phyloP scores from a whole-genome alignment of 64 coral and sea anemone species.

The Dendrophyllia cribrosa region DNA sequence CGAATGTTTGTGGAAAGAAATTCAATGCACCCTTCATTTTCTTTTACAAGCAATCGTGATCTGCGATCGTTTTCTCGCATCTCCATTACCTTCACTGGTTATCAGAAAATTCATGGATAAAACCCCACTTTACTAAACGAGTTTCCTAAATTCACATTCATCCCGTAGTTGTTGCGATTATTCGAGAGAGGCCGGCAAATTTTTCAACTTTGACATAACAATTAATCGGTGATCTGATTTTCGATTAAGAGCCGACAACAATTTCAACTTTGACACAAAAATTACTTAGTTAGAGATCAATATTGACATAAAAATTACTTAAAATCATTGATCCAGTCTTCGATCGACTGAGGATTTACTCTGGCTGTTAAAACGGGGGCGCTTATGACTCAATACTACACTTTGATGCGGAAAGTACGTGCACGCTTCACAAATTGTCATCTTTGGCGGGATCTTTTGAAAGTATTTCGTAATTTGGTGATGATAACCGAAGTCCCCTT shows the following conservation, averaged over 20 bases:
- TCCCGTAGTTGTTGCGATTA: no score
- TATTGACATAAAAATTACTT: no score
- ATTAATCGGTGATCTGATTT: neutral
- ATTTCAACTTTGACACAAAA: neutral
- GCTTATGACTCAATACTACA: no score
- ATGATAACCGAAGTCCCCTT: neutral
- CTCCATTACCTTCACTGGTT: no score
- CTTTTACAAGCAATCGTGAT: neutral
- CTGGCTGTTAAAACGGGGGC: no score
- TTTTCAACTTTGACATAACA: neutral
- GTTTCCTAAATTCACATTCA: no score
- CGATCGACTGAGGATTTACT: neutral
- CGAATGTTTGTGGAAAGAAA: constrained; percentile 18
- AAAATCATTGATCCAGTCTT: neutral
- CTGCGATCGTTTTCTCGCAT: neutral
- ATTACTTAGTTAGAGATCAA: no score
- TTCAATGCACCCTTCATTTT: constrained; percentile 13
- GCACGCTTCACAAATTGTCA: no score
- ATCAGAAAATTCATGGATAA: no score
- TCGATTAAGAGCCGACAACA: neutral
- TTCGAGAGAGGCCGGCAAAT: neutral
- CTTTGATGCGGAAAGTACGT: no score
- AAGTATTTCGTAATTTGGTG: neutral
- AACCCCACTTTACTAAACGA: no score
- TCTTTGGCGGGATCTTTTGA: neutral